Percentiles rank a stretch among this genome's conserved stretches.
Conservation (phyloP, 1,140 invertebrate species). For the Solenopsis fugax region DNA sequence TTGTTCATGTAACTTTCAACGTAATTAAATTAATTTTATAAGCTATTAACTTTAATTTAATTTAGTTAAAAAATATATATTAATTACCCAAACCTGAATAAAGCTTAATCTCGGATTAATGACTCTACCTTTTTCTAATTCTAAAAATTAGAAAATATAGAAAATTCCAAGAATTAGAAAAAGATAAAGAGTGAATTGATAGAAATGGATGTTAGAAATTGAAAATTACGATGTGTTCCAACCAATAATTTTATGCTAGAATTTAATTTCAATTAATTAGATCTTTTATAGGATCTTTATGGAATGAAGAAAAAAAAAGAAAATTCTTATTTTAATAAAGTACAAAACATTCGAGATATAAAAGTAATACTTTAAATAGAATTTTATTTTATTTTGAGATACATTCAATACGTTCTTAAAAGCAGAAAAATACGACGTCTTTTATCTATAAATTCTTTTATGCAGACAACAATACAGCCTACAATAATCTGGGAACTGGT, state of each 20-base stretch:
- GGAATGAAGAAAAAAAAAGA: background rate
- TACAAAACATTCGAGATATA: background rate
- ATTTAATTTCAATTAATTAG: background rate
- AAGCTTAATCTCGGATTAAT: too few relatives aligned
- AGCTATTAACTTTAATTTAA: too few relatives aligned
- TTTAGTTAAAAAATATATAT: too few relatives aligned
- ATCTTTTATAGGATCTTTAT: constrained; percentile 1
- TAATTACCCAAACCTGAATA: too few relatives aligned
- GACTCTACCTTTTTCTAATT: too few relatives aligned
- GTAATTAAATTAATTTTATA: too few relatives aligned
- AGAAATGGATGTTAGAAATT: too few relatives aligned
- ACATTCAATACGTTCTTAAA: background rate
- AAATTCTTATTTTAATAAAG: background rate
- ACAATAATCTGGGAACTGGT: background rate
- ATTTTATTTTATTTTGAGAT: background rate
- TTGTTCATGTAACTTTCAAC: too few relatives aligned
- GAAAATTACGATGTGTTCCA: background rate
- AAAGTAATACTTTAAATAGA: constrained; percentile 7
- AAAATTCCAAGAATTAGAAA: too few relatives aligned
- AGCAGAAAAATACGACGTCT: background rate
- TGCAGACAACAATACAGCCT: background rate
- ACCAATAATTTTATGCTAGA: background rate
- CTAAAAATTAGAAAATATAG: too few relatives aligned
- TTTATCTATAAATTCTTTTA: background rate
- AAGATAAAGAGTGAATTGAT: too few relatives aligned